Conservation (phyloP, 2,888 invertebrate genomes). For the Carterocephalus palaemon region DNA sequence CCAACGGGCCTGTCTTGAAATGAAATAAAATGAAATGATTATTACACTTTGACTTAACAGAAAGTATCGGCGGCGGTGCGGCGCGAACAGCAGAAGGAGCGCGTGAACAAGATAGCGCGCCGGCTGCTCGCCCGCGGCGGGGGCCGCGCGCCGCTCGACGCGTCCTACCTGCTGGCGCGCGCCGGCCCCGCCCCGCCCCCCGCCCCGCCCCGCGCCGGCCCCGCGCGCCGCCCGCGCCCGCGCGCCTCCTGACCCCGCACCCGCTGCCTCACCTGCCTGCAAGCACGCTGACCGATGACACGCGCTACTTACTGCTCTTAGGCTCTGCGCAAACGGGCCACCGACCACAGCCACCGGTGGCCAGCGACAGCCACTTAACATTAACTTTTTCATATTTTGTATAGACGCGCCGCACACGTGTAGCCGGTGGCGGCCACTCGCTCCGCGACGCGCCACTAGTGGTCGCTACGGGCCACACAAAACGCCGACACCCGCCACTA, state of each 20-base stretch:
- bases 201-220: slow-evolving; percentile 31
- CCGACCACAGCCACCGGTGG: too few relatives aligned
- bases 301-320: too few relatives aligned
- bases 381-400: too few relatives aligned
- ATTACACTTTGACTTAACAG: slow-evolving; percentile 14
- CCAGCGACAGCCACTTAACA: too few relatives aligned
- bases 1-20: too few relatives aligned
- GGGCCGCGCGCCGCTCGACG: slow-evolving; percentile 49
- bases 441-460: too few relatives aligned
- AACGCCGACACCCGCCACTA: too few relatives aligned
- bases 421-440: too few relatives aligned
- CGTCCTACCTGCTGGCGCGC: slow-evolving; percentile 60
- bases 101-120: slow-evolving; percentile 64
- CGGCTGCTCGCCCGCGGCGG: slow-evolving; percentile 54
- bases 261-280: slow-evolving; percentile 26
- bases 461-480: too few relatives aligned
- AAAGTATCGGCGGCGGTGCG: slow-evolving; percentile 28
- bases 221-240: slow-evolving; percentile 34
- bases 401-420: too few relatives aligned
- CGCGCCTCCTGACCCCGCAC: slow-evolving; percentile 36
- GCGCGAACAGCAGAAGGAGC: slow-evolving; percentile 53
- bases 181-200: slow-evolving; percentile 36
- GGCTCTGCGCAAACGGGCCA: too few relatives aligned
- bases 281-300: background rate
- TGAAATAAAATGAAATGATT: too few relatives aligned